Evolutionary conservation across 2,113 vertebrate genomes (phyloP), one percentile per base, ranked within the genome.

Genomic region (Cynocephalus volans): DNA sequence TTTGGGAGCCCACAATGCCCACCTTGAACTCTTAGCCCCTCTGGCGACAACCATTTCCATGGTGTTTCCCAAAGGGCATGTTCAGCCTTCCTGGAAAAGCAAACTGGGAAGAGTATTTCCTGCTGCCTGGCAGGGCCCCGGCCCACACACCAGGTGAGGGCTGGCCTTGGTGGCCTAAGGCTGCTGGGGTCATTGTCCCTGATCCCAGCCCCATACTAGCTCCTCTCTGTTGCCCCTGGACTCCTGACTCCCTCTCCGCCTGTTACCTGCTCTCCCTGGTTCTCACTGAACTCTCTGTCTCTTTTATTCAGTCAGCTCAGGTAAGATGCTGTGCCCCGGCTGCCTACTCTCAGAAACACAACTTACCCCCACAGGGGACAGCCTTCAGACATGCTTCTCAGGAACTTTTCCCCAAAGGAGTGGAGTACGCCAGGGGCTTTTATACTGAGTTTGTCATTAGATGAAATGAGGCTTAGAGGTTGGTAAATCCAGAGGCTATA

Each of bases 241-340:
- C 21, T 50, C 41, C 50, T 18, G 19, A 45, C 5, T 70, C 14
- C 69, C 15, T 26, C 23, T 23, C 7, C 14, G 23, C 52, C 24
- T 14, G 60, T 12, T 33, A 28, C 28, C 50, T 76, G 72, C 31
- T 75, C 67, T 82, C 26, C 12, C 36, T 36, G 60, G 67, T 56
- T 83, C 79, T 54, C 50, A 31, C 18, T 6, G n/a, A 88, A n/a
- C 18, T n/a, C 70, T 48, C 28, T 54, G 45, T 23, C 11, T 69
- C 72, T 54, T 54, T 4, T 6, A 58, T 23, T 15, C 60, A 48
- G 62, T 28, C 41, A 56, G 33, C 31, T 58, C 17, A 1, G 33
- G 31, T 8, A 26, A 33, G 45, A 36, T 48, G 4, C 21, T 6
- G 1, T 0, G 3, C 33, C 33, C 21, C 18, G 45, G 15, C 15